Percentiles rank a stretch among this genome's conserved stretches.
Evolutionary conservation across 2,797 vertebrate species (phyloP).

Genomic region (Etheostoma perlongum): DNA sequence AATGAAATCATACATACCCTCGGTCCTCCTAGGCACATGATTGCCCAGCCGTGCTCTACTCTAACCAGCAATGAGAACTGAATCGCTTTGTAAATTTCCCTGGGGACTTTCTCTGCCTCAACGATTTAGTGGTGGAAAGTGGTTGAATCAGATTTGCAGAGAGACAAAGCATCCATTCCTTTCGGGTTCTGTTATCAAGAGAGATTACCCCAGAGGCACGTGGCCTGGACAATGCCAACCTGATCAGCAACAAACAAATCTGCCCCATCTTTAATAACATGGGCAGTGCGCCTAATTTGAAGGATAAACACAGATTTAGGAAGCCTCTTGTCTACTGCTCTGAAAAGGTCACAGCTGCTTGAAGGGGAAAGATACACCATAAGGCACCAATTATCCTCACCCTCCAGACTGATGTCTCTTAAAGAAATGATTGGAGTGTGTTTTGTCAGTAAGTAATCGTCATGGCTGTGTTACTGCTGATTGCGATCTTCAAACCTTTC

Average conservation of each 20-base stretch:
- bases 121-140: conserved; percentile 81
- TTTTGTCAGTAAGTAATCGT: conserved; percentile 52
- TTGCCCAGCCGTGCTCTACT: conserved; percentile 73
- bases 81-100: conserved; percentile 83
- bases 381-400: conserved; percentile 66
- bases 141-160: conserved; percentile 81
- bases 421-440: conserved; percentile 64
- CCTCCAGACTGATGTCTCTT: conserved; percentile 51
- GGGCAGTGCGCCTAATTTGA: conserved; percentile 66
- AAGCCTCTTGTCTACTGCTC: conserved; percentile 52
- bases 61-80: conserved; percentile 80
- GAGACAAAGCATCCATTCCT: conserved; percentile 80
- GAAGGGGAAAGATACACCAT: conserved; percentile 57
- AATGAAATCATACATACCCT: conserved; percentile 73
- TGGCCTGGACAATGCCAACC: conserved; percentile 75
- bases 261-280: conserved; percentile 78
- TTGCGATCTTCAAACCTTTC: conserved; percentile 46
- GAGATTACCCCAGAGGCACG: conserved; percentile 76
- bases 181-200: conserved; percentile 74
- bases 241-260: conserved; percentile 81
- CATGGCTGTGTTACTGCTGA: conserved; percentile 30
- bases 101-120: conserved; percentile 73
- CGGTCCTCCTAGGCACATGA: conserved; percentile 68
- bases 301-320: conserved; percentile 73
- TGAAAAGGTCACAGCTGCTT: conserved; percentile 80